These are phyloP conservation scores for Pachydiplax longipennis DNA, from an alignment of 2,888 invertebrate species.

Conservation along the genomic window DNA sequence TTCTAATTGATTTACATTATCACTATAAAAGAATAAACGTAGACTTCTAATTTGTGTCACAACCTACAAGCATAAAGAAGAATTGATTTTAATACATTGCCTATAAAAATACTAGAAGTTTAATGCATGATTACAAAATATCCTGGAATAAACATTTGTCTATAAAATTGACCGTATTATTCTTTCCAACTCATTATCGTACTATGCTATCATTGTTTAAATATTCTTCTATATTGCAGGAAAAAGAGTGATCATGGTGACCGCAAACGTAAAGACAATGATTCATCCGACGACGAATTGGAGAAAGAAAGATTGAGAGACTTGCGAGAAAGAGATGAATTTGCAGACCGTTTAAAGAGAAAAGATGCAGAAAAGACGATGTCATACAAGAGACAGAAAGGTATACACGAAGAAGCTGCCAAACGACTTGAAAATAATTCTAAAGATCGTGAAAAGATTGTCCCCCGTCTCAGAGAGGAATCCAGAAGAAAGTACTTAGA, in stretches of 20 bases:
- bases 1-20: background rate
- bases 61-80: background rate
- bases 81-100: no score
- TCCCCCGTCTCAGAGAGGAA: conserved; percentile 88
- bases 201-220: background rate
- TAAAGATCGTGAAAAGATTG: conserved; percentile 82
- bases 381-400: conserved; percentile 47
- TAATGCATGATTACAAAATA: background rate
- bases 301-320: conserved; percentile 84
- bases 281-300: conserved; percentile 53
- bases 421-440: conserved; percentile 88
- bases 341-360: conserved; percentile 84
- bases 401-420: conserved; percentile 74
- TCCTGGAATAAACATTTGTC: background rate
- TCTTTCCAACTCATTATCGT: background rate
- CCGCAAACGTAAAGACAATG: background rate
- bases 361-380: conserved; percentile 81
- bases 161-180: background rate
- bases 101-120: no score
- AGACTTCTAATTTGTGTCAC: background rate
- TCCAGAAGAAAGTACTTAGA: conserved; percentile 93
- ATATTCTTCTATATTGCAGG: background rate
- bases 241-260: background rate
- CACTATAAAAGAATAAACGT: background rate
- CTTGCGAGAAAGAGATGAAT: conserved; percentile 92